Evolutionary conservation across 2,797 vertebrate species (phyloP).

Genomic region (Iguana delicatissima): DNA sequence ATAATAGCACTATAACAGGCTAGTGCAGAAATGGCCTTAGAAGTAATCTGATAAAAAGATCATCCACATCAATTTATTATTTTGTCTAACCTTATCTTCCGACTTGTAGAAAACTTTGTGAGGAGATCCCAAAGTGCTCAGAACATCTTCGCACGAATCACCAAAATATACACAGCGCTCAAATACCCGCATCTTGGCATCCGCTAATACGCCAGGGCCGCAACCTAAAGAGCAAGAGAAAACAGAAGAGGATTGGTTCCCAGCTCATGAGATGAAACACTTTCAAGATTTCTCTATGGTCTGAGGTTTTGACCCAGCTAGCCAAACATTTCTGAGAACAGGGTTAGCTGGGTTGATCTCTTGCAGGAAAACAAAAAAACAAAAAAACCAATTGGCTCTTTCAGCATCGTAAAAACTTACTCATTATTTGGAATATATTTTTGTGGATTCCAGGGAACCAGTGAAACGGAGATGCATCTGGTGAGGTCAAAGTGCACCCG

Average conservation of each 20-base stretch:
- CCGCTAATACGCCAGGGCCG: slow-evolving; percentile 89
- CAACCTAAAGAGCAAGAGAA: slow-evolving; percentile 81
- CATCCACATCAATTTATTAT: background rate
- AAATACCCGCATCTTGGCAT: slow-evolving; percentile 92
- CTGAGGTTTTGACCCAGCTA: background rate
- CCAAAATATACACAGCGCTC: slow-evolving; percentile 95
- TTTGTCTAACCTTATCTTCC: slow-evolving; percentile 92
- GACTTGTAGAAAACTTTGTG: slow-evolving; percentile 99
- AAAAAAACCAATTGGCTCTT: too few species aligned
- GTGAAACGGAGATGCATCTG: too few species aligned
- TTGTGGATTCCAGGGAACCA: too few species aligned
- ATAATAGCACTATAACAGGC: too few species aligned
- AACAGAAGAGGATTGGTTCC: background rate
- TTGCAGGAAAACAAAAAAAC: too few species aligned
- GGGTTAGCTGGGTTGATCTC: too few species aligned
- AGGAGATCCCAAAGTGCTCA: slow-evolving; percentile 94
- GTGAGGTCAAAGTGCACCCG: too few species aligned
- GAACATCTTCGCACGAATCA: slow-evolving; percentile 96
- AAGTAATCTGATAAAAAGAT: background rate
- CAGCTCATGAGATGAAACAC: background rate
- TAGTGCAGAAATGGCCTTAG: too few species aligned
- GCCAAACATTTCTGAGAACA: too few species aligned
- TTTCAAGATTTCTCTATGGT: background rate
- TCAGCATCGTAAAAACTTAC: too few species aligned
- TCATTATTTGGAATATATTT: too few species aligned